phyloP scores from a whole-genome alignment of 2,888 invertebrate species.

The Quadroppia sp. region DNA sequence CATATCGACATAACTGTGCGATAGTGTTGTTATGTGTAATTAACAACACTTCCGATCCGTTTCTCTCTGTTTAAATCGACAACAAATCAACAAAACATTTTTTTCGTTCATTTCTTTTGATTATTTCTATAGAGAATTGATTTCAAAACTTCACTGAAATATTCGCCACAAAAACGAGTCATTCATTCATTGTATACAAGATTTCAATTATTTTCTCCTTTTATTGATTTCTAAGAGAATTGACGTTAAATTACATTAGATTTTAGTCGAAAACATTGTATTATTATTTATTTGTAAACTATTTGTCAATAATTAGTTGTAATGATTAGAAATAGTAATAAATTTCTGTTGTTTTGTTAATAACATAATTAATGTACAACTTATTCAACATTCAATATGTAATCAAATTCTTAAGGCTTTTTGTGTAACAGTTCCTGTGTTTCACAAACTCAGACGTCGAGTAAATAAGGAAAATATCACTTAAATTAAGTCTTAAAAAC shows the following conservation, averaged over 20 bases:
- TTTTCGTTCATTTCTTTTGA: not conserved
- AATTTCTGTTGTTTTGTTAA: not conserved
- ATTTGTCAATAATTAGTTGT: not conserved
- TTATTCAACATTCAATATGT: constrained; percentile 4
- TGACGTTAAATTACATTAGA: not conserved
- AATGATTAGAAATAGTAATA: not conserved
- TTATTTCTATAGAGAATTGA: not conserved
- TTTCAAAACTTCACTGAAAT: not conserved
- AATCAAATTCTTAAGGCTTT: constrained; percentile 2
- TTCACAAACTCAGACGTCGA: not conserved
- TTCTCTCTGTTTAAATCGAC: not conserved
- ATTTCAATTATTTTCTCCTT: not conserved
- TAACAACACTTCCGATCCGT: constrained; percentile 32
- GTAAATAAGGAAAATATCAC: not conserved
- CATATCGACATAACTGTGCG: constrained; percentile 7
- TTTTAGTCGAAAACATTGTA: not conserved
- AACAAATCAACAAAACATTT: not conserved
- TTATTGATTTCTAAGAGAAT: not conserved
- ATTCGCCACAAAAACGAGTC: not conserved
- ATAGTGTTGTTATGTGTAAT: constrained; percentile 25
- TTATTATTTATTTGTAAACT: not conserved
- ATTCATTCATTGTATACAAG: not conserved
- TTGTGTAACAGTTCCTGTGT: not conserved
- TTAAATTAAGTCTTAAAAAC: not conserved
- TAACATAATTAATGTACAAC: constrained; percentile 13